Percentiles rank a stretch among this genome's conserved stretches.
phyloP scores from a whole-genome alignment of 2,113 vertebrate species.

The Syrrhaptes paradoxus region DNA sequence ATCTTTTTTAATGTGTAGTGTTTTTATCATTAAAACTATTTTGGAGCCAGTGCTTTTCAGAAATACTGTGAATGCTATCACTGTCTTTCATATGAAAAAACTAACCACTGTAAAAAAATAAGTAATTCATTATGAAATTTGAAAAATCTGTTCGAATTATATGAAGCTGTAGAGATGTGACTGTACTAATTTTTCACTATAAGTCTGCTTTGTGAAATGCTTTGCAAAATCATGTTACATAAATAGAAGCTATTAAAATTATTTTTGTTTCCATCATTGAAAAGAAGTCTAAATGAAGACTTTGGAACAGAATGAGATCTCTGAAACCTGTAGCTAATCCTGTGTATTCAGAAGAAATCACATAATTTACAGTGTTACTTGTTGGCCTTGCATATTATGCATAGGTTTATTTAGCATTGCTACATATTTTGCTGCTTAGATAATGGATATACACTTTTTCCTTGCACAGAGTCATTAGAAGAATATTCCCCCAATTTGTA shows the following conservation, averaged over 20 bases:
- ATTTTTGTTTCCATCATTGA: background rate
- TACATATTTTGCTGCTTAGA: background rate
- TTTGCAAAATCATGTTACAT: background rate
- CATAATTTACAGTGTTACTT: background rate
- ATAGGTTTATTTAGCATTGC: background rate
- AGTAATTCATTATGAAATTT: background rate
- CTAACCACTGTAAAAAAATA: background rate
- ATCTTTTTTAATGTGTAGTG: background rate
- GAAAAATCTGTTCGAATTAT: background rate
- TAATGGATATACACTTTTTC: background rate
- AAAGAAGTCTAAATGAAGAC: background rate
- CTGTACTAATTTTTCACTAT: background rate
- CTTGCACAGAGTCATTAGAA: background rate
- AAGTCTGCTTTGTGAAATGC: background rate
- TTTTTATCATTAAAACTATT: background rate
- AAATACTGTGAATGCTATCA: background rate
- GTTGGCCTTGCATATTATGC: background rate
- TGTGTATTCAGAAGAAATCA: accelerated
- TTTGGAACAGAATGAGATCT: background rate
- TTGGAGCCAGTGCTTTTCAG: background rate
- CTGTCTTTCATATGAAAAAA: background rate
- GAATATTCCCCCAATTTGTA: background rate
- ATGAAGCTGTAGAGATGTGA: background rate
- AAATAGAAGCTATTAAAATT: background rate
- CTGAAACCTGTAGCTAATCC: background rate